These are phyloP conservation scores for Mimachlamys varia DNA, from an alignment of 2,888 invertebrate species.

Conservation along the genomic window DNA sequence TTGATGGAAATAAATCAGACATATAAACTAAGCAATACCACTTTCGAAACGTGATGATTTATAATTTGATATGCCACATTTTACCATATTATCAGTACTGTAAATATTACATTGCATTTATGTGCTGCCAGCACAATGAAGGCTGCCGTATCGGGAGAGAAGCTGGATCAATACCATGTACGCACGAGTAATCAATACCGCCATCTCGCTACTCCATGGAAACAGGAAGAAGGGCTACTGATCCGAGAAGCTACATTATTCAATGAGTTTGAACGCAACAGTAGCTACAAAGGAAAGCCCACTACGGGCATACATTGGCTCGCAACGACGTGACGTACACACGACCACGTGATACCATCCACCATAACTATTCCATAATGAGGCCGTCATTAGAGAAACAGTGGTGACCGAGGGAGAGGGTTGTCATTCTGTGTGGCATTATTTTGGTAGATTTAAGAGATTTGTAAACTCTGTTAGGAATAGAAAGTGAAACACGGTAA, in stretches of 20 bases:
- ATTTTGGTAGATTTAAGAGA: conserved; percentile 29
- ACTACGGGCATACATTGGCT: conserved; percentile 25
- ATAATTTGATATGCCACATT: not conserved
- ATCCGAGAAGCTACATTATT: conserved; percentile 36
- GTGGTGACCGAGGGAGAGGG: conserved; percentile 10
- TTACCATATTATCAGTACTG: not conserved
- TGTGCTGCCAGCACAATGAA: conserved; percentile 9
- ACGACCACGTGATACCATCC: conserved; percentile 24
- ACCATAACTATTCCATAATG: conserved; percentile 36
- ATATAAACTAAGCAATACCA: not conserved
- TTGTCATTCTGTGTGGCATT: not conserved
- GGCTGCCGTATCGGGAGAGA: not conserved
- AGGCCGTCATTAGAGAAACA: conserved; percentile 16
- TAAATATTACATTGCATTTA: conserved; percentile 17
- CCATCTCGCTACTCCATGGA: conserved; percentile 21
- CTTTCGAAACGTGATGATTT: not conserved
- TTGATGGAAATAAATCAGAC: not conserved
- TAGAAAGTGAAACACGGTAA: not conserved
- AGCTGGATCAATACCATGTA: not conserved
- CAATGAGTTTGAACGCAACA: conserved; percentile 33
- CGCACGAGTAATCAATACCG: conserved; percentile 15
- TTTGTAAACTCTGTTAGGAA: not conserved
- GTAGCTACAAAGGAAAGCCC: conserved; percentile 34
- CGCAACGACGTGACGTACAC: not conserved
- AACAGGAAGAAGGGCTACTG: conserved; percentile 34